These are phyloP conservation scores for Trematocara stigmaticum DNA, from an alignment of 2,113 vertebrate species.

Conservation along the genomic window DNA sequence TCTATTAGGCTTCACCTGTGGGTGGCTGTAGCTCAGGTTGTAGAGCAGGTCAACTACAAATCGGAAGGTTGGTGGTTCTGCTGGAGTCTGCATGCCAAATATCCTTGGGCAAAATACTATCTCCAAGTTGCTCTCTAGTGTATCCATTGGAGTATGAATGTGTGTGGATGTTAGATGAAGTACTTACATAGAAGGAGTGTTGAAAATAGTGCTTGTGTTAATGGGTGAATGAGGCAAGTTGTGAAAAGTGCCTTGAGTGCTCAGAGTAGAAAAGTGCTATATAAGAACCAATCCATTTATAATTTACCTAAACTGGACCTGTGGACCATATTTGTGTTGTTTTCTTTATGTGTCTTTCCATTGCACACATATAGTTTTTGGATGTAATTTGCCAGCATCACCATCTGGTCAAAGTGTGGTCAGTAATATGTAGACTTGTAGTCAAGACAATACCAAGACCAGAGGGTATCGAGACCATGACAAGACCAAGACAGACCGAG, in stretches of 20 bases:
- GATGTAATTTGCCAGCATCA: background rate
- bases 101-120: background rate
- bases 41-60: background rate
- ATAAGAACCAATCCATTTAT: background rate
- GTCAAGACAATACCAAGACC: background rate
- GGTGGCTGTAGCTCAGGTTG: background rate
- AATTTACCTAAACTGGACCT: background rate
- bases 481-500: too few relatives aligned
- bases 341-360: background rate
- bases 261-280: background rate
- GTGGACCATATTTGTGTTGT: background rate
- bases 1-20: background rate
- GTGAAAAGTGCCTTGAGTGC: background rate
- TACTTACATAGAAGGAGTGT: background rate
- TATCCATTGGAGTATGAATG: background rate
- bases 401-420: background rate
- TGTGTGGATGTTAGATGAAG: background rate
- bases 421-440: background rate
- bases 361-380: background rate
- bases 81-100: background rate
- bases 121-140: background rate
- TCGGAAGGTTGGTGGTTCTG: background rate
- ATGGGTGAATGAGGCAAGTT: background rate
- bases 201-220: background rate
- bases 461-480: background rate